Evolutionary conservation across 2,113 vertebrate species (phyloP).

Genomic region (Grammomys dolichurus): DNA sequence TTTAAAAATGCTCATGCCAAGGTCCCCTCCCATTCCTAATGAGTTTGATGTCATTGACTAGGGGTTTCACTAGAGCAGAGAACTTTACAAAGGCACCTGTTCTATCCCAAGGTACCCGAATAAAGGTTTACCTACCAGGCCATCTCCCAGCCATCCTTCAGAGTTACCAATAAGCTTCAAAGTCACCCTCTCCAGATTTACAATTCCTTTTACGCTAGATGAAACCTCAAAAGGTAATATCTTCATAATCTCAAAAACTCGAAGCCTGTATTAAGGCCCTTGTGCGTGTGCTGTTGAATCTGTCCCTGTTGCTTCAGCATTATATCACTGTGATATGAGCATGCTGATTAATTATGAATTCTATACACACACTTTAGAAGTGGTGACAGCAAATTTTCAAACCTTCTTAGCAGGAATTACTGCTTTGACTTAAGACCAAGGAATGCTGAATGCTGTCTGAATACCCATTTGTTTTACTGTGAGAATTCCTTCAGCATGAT

Average conservation of each 20-base stretch:
- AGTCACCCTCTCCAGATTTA: conserved; percentile 12
- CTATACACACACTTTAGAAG: conserved; percentile 18
- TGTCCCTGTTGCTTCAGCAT: background rate
- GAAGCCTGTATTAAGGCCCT: background rate
- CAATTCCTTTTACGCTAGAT: background rate
- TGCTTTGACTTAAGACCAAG: conserved; percentile 31
- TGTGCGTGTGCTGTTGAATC: background rate
- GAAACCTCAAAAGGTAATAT: background rate
- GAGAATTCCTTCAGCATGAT: conserved; percentile 78
- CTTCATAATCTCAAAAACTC: conserved; percentile 28
- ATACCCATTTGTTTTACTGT: conserved; percentile 65
- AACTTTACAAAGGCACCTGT: background rate
- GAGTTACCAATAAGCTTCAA: background rate
- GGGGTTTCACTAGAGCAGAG: background rate
- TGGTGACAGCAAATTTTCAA: background rate
- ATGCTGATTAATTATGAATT: conserved; percentile 5
- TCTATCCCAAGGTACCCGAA: background rate
- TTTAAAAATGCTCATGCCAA: background rate
- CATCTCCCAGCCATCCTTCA: background rate
- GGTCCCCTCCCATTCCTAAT: background rate
- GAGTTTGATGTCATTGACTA: background rate
- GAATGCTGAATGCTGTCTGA: conserved; percentile 52
- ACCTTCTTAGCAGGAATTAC: background rate
- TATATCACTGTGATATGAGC: background rate
- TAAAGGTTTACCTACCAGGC: background rate